phyloP scores from a whole-genome alignment of 2,797 vertebrate species.

The Parambassis ranga region DNA sequence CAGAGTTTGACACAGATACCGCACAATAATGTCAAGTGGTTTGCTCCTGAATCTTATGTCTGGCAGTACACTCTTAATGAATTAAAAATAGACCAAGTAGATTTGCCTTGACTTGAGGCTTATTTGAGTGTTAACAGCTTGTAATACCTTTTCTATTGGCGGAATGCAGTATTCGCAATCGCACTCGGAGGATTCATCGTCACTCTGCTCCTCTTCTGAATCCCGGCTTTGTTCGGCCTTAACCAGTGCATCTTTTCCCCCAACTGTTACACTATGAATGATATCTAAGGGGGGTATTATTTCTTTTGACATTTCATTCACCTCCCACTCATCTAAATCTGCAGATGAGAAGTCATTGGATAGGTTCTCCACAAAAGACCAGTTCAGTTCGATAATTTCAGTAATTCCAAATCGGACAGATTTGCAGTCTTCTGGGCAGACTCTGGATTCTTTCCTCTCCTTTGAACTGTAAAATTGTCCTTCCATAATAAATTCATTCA shows the following conservation, averaged over 20 bases:
- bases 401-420: slow-evolving; percentile 11
- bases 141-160: slow-evolving; percentile 71
- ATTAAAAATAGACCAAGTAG: slow-evolving; percentile 8
- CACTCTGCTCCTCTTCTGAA: slow-evolving; percentile 73
- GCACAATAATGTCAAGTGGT: slow-evolving; percentile 38
- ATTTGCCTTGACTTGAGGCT: neutral
- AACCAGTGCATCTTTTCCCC: slow-evolving; percentile 2
- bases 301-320: slow-evolving; percentile 11
- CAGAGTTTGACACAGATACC: slow-evolving; percentile 54
- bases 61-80: neutral
- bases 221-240: slow-evolving; percentile 52
- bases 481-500: slow-evolving; percentile 26
- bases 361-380: slow-evolving; percentile 4
- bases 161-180: slow-evolving; percentile 81
- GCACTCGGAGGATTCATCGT: slow-evolving; percentile 70
- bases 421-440: slow-evolving; percentile 5
- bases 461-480: too few species aligned
- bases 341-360: neutral
- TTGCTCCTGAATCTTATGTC: slow-evolving; percentile 22
- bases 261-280: slow-evolving; percentile 72
- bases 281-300: slow-evolving; percentile 30
- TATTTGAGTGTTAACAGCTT: too few species aligned
- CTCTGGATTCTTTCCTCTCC: too few species aligned
- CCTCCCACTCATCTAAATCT: slow-evolving; percentile 15
- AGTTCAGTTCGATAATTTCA: slow-evolving; percentile 19